Evolutionary conservation across 2,113 vertebrate species (phyloP), one percentile per base, ranked within the genome.

Genomic region (Ifrita kowaldi): DNA sequence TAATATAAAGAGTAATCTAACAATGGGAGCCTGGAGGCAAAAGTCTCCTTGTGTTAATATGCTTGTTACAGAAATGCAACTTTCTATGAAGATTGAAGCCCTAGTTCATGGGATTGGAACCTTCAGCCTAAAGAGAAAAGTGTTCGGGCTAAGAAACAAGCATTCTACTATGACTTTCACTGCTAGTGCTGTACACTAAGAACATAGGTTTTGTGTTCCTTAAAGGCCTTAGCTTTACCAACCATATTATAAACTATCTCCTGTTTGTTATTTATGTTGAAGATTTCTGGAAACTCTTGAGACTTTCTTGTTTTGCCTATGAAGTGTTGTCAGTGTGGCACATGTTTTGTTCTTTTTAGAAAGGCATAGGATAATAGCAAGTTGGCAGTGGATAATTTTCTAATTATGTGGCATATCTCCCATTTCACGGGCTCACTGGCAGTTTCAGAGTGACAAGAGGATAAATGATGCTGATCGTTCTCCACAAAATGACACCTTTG

Each of bases 181-280:
- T 87, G 57, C 60, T 70, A 47, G 23, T 39, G 13, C 30, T 65
- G 13, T 65, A 33, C 42, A 95, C 28, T 52, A 95, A 98, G 93
- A 96, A 97, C 93, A 89, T 96, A 97, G 97, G 97, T 98, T 98
- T 98, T 97, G 93, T 97, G 91, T 97, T 97, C 97, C 95, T 98
- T 98, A 98, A 97, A 97, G 97, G 95, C 96, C 96, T 97, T 93
- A 95, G 93, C 97, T 98, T 98, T 98, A 97, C 96, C 97, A 97
- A 92, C 96, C 94, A 56, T 95, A 90, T 97, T 98, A 98, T 98
- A 97, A 98, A 96, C 81, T 94, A 79, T 92, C 89, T 97, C 94
- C 82, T 97, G 91, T 96, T 98, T 98, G 97, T 98, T 98, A 98
- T 80, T 91, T 90, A 65, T 64, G 97, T 98, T 98, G 97, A 97